phyloP scores from a whole-genome alignment of 2,113 vertebrate species.

The Oxyruncus cristatus region DNA sequence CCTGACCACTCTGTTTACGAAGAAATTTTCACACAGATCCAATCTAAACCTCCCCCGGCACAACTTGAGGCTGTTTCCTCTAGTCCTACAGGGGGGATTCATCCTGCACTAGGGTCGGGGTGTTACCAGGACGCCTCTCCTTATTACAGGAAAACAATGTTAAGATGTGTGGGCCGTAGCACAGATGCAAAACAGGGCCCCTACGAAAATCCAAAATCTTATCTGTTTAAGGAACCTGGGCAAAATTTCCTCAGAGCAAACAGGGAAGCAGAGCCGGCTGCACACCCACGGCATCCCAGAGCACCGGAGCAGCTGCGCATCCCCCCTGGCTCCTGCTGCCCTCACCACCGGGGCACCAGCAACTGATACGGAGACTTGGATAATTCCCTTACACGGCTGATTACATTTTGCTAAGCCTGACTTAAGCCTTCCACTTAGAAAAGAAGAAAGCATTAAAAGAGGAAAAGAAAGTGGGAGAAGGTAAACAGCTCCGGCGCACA shows the following conservation, averaged over 20 bases:
- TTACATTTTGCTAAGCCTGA: neutral
- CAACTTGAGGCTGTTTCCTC: neutral
- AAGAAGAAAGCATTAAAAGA: neutral
- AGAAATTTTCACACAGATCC: neutral
- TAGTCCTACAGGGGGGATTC: neutral
- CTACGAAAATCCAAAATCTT: neutral
- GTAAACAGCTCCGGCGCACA: rapidly evolving
- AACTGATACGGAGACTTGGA: neutral
- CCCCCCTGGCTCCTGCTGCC: neutral
- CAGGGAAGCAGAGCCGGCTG: neutral
- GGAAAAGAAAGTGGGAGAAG: neutral
- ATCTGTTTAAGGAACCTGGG: neutral
- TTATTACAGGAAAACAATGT: neutral
- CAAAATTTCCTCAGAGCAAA: neutral
- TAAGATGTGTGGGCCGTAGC: neutral
- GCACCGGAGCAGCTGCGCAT: neutral
- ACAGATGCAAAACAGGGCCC: neutral
- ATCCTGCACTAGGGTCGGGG: rapidly evolving
- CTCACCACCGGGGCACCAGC: neutral
- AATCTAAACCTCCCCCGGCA: neutral
- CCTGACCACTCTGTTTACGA: neutral
- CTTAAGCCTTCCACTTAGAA: neutral
- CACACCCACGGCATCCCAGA: neutral
- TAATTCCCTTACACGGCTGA: neutral
- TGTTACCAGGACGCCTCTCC: neutral